A percentile compares a stretch with the other conserved stretches of the same genome.
Evolutionary conservation across 2,113 vertebrate genomes (phyloP).

Genomic region (Gyps fulvus): DNA sequence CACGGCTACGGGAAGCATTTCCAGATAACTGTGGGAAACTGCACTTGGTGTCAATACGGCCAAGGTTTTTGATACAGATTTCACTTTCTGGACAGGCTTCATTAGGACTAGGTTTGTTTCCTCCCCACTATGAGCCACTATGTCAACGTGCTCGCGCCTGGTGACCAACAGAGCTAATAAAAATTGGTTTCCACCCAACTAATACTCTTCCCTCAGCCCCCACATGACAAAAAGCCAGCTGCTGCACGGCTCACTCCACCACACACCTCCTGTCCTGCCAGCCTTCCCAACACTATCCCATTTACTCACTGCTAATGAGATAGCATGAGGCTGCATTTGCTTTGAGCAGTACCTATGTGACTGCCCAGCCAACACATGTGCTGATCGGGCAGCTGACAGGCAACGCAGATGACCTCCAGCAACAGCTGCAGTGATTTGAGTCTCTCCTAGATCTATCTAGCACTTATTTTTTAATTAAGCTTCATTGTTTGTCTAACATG

Average conservation of each 20-base stretch:
- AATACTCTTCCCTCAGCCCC: background rate
- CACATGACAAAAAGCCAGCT: background rate
- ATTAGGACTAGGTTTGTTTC: background rate
- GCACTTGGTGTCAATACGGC: rapidly evolving
- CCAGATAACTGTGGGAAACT: background rate
- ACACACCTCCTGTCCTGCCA: background rate
- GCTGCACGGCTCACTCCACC: rapidly evolving
- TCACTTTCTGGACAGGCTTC: background rate
- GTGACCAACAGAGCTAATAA: background rate
- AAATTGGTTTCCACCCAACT: background rate
- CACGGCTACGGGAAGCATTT: rapidly evolving
- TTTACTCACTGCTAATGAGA: background rate
- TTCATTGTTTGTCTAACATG: background rate
- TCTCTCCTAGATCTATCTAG: background rate
- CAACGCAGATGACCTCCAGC: background rate
- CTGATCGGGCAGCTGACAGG: rapidly evolving
- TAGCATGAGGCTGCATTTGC: background rate
- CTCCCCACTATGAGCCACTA: background rate
- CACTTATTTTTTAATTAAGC: background rate
- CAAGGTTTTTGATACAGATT: background rate
- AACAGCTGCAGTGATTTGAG: background rate
- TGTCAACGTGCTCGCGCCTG: rapidly evolving
- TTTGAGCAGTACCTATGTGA: background rate
- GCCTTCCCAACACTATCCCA: background rate
- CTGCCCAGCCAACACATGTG: background rate